Conservation (phyloP, 2,113 vertebrate species). For the Menura novaehollandiae region DNA sequence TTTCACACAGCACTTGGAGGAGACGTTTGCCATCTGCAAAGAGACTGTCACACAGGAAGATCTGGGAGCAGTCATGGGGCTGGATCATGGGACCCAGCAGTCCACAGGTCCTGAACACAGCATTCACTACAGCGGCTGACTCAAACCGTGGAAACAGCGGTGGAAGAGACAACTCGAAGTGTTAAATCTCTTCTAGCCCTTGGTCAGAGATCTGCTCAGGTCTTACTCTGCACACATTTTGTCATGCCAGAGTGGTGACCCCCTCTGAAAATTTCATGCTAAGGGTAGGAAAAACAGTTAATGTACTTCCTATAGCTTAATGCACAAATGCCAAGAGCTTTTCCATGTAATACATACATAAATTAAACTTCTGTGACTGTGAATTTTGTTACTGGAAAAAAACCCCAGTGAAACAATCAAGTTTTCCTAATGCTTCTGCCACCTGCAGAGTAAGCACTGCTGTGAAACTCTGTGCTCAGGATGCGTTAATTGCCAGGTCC, state of each 20-base stretch:
- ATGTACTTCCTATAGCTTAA: neutral
- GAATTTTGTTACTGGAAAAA: neutral
- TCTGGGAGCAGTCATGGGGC: neutral
- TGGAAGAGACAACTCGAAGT: neutral
- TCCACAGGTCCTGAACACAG: neutral
- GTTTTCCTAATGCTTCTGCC: neutral
- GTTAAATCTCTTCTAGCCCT: neutral
- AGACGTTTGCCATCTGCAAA: neutral
- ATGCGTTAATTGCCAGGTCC: neutral
- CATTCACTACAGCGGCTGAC: rapidly evolving
- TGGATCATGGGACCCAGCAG: neutral
- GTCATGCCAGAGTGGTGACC: neutral
- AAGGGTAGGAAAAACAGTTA: neutral
- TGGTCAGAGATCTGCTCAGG: neutral
- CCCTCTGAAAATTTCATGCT: neutral
- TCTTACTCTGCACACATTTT: neutral
- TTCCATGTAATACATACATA: neutral
- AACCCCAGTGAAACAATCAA: neutral
- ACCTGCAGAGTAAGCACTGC: neutral
- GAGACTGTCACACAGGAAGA: neutral
- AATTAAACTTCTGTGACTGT: neutral
- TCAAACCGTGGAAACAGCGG: rapidly evolving
- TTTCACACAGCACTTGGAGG: neutral
- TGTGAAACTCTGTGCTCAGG: neutral
- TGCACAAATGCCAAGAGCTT: neutral